Conservation (phyloP, 30 jellyfish, hydroid and myxozoan genomes). For the Hydractinia echinata region DNA sequence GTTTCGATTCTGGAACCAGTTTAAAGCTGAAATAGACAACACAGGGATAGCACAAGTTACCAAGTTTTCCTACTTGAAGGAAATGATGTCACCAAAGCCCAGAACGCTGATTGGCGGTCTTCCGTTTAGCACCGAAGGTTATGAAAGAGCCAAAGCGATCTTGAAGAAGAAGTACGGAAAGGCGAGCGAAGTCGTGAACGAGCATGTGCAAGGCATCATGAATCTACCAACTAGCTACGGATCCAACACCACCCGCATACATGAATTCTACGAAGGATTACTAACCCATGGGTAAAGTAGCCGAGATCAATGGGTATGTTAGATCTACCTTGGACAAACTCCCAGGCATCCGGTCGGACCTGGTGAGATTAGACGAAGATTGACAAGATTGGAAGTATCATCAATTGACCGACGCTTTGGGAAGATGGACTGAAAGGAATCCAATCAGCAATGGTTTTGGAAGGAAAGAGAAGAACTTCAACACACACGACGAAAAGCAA, state of each 20-base stretch:
- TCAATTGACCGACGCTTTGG: too few species aligned
- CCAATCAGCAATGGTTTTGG: too few species aligned
- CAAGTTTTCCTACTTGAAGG: conserved; percentile 31
- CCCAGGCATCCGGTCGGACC: too few species aligned
- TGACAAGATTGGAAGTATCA: too few species aligned
- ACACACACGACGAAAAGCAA: too few species aligned
- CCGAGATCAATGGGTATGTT: too few species aligned
- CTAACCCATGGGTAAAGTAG: not conserved
- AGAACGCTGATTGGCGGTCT: conserved; percentile 25
- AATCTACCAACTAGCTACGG: conserved; percentile 37
- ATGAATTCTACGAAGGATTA: conserved; percentile 26
- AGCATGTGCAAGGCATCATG: conserved; percentile 31
- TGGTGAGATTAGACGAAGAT: too few species aligned
- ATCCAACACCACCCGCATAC: conserved; percentile 29
- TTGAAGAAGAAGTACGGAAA: conserved; percentile 43
- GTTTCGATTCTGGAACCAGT: conserved; percentile 9
- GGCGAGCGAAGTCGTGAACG: conserved; percentile 36
- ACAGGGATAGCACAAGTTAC: conserved; percentile 28
- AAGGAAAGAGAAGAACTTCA: too few species aligned
- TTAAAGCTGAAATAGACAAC: conserved; percentile 28
- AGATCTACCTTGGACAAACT: too few species aligned
- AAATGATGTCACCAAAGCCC: conserved; percentile 27
- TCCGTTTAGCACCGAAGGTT: conserved; percentile 43
- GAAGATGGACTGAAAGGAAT: too few species aligned
- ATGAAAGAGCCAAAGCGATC: conserved; percentile 24